Conservation (phyloP, 2,113 vertebrate genomes). For the Bucco capensis region DNA sequence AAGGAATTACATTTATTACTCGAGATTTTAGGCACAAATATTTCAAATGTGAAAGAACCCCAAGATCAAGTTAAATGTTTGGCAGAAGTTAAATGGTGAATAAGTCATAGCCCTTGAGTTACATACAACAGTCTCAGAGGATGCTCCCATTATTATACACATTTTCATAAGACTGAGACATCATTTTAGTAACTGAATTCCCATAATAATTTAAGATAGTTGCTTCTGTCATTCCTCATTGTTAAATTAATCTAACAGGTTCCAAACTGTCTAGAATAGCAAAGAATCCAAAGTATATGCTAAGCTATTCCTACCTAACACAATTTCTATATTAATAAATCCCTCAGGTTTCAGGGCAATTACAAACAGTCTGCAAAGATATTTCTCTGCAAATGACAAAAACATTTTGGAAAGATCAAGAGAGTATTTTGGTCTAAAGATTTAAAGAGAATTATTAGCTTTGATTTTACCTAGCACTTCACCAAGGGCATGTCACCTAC, state of each 20-base stretch:
- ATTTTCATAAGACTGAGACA: background rate
- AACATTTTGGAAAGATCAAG: background rate
- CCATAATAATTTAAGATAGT: background rate
- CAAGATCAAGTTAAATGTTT: background rate
- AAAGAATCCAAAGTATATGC: background rate
- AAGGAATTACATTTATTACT: background rate
- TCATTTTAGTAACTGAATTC: background rate
- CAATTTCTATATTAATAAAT: constrained; percentile 12
- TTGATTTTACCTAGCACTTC: background rate
- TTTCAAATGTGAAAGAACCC: background rate
- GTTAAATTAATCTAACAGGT: constrained; percentile 20
- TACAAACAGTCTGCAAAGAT: background rate
- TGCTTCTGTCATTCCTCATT: background rate
- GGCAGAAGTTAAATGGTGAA: background rate
- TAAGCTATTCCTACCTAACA: background rate
- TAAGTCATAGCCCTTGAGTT: background rate
- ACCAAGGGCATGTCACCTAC: background rate
- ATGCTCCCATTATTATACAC: background rate
- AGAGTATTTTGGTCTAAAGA: background rate
- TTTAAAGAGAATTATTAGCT: background rate
- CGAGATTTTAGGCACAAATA: background rate
- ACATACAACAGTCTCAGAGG: background rate
- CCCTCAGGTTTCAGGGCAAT: background rate
- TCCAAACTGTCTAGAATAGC: constrained; percentile 26
- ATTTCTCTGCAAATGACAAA: background rate